A percentile compares a stretch with the other conserved stretches of the same genome.
phyloP scores from a whole-genome alignment of 2,888 invertebrate genomes.

The Dascillus cervinus region DNA sequence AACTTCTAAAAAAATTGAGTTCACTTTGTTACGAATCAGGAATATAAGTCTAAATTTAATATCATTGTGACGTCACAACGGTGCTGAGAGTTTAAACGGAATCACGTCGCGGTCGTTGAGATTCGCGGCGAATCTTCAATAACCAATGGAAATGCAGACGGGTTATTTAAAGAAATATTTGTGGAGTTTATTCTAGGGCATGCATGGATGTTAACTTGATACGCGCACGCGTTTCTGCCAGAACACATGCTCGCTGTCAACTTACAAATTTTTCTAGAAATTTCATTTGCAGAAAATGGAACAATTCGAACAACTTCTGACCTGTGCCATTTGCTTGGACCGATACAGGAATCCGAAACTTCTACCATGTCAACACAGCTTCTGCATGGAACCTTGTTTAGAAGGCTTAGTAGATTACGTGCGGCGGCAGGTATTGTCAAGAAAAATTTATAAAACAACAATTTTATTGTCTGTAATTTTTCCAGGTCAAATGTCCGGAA shows the following conservation, averaged over 20 bases:
- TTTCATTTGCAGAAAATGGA: constrained; percentile 53
- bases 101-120: constrained; percentile 11
- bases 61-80: constrained; percentile 12
- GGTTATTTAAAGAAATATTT: constrained; percentile 18
- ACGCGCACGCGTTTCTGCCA: constrained; percentile 4
- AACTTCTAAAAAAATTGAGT: no score
- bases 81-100: constrained; percentile 7
- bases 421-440: constrained; percentile 66
- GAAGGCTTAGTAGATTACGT: constrained; percentile 95
- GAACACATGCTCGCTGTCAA: no score
- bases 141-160: constrained; percentile 15
- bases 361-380: constrained; percentile 98
- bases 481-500: constrained; percentile 93
- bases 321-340: constrained; percentile 97
- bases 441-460: constrained; percentile 3
- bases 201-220: constrained; percentile 5
- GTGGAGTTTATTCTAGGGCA: constrained; percentile 12
- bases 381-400: constrained; percentile 98
- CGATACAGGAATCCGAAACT: constrained; percentile 96
- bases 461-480: constrained; percentile 10
- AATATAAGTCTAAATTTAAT: no score
- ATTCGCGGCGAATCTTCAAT: constrained; percentile 15
- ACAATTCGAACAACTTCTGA: constrained; percentile 94
- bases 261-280: not conserved
- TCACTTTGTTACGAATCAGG: no score